Percentiles rank a stretch among this genome's conserved stretches.
These are phyloP conservation scores for Dermatemys mawii DNA, from an alignment of 2,113 vertebrate species.

Conservation along the genomic window DNA sequence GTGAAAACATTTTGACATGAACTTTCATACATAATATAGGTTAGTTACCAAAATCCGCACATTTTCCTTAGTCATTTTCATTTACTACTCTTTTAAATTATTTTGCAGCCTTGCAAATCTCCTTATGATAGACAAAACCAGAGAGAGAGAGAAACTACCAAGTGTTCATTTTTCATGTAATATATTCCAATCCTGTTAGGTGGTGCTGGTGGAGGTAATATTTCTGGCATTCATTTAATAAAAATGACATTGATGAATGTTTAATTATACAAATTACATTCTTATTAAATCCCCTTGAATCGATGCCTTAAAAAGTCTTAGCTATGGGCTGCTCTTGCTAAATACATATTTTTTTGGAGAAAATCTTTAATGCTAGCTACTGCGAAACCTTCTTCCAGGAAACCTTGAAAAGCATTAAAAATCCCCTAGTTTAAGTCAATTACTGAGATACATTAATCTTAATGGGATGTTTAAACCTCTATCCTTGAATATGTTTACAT, in stretches of 20 bases:
- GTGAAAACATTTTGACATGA: slow-evolving; percentile 75
- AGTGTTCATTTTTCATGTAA: slow-evolving; percentile 78
- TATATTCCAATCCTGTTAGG: slow-evolving; percentile 87
- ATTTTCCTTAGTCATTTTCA: slow-evolving; percentile 68
- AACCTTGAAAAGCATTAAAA: slow-evolving; percentile 81
- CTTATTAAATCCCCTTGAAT: slow-evolving; percentile 87
- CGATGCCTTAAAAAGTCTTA: slow-evolving; percentile 79
- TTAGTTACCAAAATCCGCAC: slow-evolving; percentile 75
- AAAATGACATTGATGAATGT: slow-evolving; percentile 87
- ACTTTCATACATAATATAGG: slow-evolving; percentile 68
- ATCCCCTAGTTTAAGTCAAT: slow-evolving; percentile 82
- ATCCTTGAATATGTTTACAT: slow-evolving; percentile 75
- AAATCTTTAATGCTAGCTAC: slow-evolving; percentile 74
- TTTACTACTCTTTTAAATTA: slow-evolving; percentile 78
- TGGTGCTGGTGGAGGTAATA: slow-evolving; percentile 81
- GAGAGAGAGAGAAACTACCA: slow-evolving; percentile 41
- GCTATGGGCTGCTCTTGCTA: slow-evolving; percentile 75
- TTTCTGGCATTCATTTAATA: slow-evolving; percentile 86
- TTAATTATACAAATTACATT: slow-evolving; percentile 89
- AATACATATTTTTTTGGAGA: slow-evolving; percentile 54
- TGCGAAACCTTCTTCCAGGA: slow-evolving; percentile 69
- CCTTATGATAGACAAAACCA: slow-evolving; percentile 72
- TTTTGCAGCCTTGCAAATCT: slow-evolving; percentile 78
- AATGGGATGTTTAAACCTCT: slow-evolving; percentile 72
- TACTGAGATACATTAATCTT: slow-evolving; percentile 80